Percentiles rank a stretch among this genome's conserved stretches.
Evolutionary conservation across 2,888 invertebrate species (phyloP).

Genomic region (Dasysyrphus albostriatus): DNA sequence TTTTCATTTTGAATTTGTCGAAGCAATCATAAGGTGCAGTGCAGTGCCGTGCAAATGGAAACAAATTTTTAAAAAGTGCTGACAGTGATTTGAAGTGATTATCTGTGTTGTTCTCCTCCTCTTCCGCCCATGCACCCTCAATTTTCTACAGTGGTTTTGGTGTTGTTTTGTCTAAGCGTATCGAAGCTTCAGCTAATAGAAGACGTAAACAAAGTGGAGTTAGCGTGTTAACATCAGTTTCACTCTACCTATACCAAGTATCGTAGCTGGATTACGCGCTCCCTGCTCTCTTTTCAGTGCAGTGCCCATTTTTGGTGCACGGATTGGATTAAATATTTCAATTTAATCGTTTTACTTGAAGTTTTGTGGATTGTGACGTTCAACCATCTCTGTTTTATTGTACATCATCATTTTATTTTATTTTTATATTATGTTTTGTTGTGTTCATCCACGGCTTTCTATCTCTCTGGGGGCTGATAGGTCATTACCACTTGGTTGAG

Average conservation of each 20-base stretch:
- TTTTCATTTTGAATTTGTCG: constrained; percentile 36
- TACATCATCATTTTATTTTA: constrained; percentile 31
- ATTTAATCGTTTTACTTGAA: constrained; percentile 9
- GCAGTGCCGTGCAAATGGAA: constrained; percentile 22
- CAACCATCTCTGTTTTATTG: constrained; percentile 27
- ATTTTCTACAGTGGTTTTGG: constrained; percentile 8
- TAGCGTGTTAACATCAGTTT: constrained; percentile 69
- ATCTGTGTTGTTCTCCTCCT: background rate
- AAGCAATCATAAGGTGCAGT: constrained; percentile 56
- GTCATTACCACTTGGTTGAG: constrained; percentile 67
- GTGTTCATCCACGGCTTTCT: constrained; percentile 41
- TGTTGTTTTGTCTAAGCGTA: constrained; percentile 33
- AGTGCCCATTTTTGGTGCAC: background rate
- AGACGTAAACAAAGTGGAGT: constrained; percentile 69
- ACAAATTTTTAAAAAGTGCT: constrained; percentile 39
- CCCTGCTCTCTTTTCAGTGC: constrained; percentile 17
- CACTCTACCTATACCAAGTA: constrained; percentile 20
- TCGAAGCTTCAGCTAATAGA: background rate
- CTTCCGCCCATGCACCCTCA: background rate
- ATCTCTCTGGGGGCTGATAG: constrained; percentile 57
- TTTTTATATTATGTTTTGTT: constrained; percentile 27
- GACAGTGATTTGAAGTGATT: constrained; percentile 63
- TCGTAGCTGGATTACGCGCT: constrained; percentile 70
- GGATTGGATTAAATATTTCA: constrained; percentile 30
- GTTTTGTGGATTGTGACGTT: constrained; percentile 28